Conservation (phyloP, 2,113 vertebrate species). For the Macrotis lagotis region DNA sequence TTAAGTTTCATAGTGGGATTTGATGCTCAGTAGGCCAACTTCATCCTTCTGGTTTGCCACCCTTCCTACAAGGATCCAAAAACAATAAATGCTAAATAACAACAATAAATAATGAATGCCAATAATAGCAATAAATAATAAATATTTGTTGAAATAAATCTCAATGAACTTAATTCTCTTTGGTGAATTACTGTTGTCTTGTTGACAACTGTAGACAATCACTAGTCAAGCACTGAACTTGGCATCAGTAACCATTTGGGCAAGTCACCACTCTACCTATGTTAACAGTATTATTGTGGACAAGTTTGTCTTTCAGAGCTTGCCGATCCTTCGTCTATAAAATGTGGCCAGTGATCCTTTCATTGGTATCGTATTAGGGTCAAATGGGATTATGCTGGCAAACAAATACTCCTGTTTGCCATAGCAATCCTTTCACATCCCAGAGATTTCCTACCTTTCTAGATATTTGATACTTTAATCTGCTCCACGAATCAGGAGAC, state of each 20-base stretch:
- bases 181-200: not conserved
- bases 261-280: not conserved
- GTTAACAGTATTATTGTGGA: not conserved
- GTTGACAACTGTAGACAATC: not conserved
- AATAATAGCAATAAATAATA: not conserved
- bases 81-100: not conserved
- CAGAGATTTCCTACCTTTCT: not conserved
- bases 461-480: not conserved
- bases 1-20: not conserved
- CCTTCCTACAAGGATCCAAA: not conserved
- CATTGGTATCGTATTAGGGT: not conserved
- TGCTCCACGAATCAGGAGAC: not conserved
- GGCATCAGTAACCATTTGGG: not conserved
- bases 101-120: not conserved
- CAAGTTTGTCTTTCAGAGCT: not conserved
- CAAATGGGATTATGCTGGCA: not conserved
- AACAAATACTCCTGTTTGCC: not conserved
- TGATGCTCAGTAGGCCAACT: not conserved
- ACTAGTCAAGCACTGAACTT: not conserved
- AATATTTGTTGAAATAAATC: not conserved
- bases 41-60: not conserved
- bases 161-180: not conserved
- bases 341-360: not conserved
- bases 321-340: not conserved
- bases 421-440: not conserved